Base-by-base conservation (phyloP, 1,140 invertebrate genomes). In the Macrobrachium nipponense region DNA sequence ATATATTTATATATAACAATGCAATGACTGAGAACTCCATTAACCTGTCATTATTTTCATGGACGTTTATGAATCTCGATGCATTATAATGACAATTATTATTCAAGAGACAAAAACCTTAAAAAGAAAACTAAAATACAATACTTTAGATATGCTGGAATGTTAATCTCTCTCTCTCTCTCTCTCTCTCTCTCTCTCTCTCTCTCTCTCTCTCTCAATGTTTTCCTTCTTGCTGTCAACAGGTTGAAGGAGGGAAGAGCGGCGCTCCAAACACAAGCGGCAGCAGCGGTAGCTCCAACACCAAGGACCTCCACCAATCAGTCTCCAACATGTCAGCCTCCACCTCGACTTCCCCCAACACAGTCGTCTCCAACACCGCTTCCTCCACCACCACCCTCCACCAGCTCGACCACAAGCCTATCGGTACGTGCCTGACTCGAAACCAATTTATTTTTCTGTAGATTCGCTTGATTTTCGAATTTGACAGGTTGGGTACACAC, bases 331-430 rank as follows among this genome's bases (percentile, higher is more conserved):
- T 82, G 68, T 44, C 82, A 0, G 60, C 84, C 68, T 79, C 78
- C 66, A 77, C 87, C 51, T 58, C 86, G 76, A 23, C 88, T 82
- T 70, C 89, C 80, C 62, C 87, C 83, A 68, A 82, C 87, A 77
- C 88, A 44, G 82, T 86, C 66, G 66, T 87, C 80, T 80, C 88
- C 85, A 68, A 78, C 87, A 80, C 76, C 75, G 62, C 89, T 84
- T 43, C 88, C 85, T n/a, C 88, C 88, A 68, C 87, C 86, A 70
- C 89, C 89, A 61, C 89, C 20, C 86, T 87, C 88, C 80, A 90
- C 85, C 88, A 89, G 64, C 75, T 88, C 18, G 88, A 88, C 66
- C 88, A 87, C 84, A 88, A 88, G 72, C 80, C 88, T 61, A 72
- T 86, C 23, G 88, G 87, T 88, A 23, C 80, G 80, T 70, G 23